Base-by-base conservation (phyloP, 2,888 invertebrate species). In the Piscicola geometra region DNA sequence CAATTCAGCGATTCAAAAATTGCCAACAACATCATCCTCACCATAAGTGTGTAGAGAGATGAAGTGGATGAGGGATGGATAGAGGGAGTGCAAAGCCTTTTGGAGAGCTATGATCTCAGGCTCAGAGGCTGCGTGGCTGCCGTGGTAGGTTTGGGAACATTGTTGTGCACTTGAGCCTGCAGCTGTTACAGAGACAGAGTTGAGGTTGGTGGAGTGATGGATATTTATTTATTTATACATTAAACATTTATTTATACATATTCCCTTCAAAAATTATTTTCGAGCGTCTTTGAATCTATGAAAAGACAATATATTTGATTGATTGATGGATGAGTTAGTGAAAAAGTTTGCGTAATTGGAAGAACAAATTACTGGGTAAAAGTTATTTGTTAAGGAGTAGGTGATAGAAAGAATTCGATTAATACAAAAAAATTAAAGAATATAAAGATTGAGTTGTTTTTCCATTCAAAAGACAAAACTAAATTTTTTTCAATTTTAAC, bases 41-140 rank as follows among this genome's bases (percentile, higher is more conserved):
- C 76, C 76, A 35, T 72, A 77, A 35, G 77, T 28, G 41, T 77
- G 77, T 21, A 77, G 25, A 28, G 71, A 52, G 36, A 77, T 35
- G 35, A 47, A 12, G 28, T 77, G 67, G 28, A 75, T 15, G 28
- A 76, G n/a, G 36, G 33, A 33, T 30, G 64, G 25, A 18, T 60
- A 66, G 18, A 72, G 30, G 1, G 75, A n/a, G 18, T 41, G 21
- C 18, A 75, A n/a, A 9, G 33, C 69, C 1, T 56, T 36, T 52
- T 75, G 75, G 21, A 78, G 32, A 47, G 75, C 77, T 67, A 68
- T 33, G 36, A 72, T 77, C 56, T 78, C 78, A 2, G 77, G 78
- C 56, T 78, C 78, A 15, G 78, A 78, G 71, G 70, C 77, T 18
- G 71, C 66, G 3, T 33, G 47, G 0, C 70, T 28, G n/a, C 78